These are phyloP conservation scores for Calephelis nemesis DNA, from an alignment of 1,140 invertebrate species.

Conservation along the genomic window DNA sequence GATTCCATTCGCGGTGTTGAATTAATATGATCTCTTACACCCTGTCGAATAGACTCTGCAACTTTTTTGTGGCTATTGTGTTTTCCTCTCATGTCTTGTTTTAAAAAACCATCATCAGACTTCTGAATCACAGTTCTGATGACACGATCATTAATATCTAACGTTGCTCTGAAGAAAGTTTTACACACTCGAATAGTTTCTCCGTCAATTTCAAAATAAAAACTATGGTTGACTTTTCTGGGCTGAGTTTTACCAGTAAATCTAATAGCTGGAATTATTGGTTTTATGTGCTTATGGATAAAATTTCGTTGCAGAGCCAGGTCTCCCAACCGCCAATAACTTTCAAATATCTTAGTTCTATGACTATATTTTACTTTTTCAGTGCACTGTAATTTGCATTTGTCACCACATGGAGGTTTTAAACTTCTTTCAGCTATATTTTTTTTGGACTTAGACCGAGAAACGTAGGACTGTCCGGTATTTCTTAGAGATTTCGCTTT, in stretches of 20 bases:
- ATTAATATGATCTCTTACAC: slow-evolving; percentile 22
- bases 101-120: slow-evolving; percentile 16
- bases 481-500: neutral
- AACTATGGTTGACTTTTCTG: slow-evolving; percentile 23
- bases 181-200: slow-evolving; percentile 25
- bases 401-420: slow-evolving; percentile 13
- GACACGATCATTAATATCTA: slow-evolving; percentile 25
- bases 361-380: neutral
- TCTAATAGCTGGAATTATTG: slow-evolving; percentile 10
- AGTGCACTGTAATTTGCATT: slow-evolving; percentile 21
- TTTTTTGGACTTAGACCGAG: neutral
- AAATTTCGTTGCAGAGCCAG: slow-evolving; percentile 15
- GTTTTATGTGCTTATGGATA: slow-evolving; percentile 9
- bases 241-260: slow-evolving; percentile 20
- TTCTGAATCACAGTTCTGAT: slow-evolving; percentile 25
- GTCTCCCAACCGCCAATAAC: slow-evolving; percentile 21
- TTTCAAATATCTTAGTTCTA: slow-evolving; percentile 12
- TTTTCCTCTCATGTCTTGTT: slow-evolving; percentile 27
- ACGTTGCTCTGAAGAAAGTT: slow-evolving; percentile 27
- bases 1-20: slow-evolving; percentile 29
- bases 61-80: slow-evolving; percentile 22
- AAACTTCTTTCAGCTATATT: slow-evolving; percentile 8
- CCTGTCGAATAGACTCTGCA: slow-evolving; percentile 16
- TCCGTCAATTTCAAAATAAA: slow-evolving; percentile 22
- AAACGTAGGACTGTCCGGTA: neutral